These are phyloP conservation scores for Glaucomys volans DNA, from an alignment of 2,113 vertebrate species.

Conservation along the genomic window DNA sequence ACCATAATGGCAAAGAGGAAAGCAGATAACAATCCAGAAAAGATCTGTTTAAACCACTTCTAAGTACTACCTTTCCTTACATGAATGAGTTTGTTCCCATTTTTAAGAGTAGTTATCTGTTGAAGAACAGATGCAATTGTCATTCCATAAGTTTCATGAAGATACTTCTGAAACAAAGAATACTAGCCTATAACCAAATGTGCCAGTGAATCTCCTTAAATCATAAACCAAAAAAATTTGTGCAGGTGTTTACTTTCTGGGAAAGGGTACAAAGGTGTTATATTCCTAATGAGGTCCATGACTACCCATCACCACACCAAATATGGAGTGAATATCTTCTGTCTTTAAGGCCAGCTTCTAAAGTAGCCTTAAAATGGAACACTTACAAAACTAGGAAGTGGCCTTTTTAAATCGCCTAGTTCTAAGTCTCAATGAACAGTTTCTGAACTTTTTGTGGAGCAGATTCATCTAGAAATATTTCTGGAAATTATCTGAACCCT, in stretches of 20 bases:
- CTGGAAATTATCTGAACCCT: background rate
- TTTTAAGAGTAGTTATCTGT: too few relatives aligned
- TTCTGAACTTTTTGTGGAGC: background rate
- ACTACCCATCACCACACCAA: background rate
- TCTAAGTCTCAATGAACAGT: background rate
- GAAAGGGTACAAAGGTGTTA: background rate
- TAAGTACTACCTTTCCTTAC: background rate
- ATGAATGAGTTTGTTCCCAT: too few relatives aligned
- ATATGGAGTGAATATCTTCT: background rate
- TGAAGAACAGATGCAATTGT: too few relatives aligned
- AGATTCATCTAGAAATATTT: constrained; percentile 47
- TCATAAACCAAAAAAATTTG: background rate
- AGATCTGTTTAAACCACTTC: background rate
- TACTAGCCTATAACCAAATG: background rate
- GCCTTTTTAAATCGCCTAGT: background rate
- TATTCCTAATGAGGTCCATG: background rate
- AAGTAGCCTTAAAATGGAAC: background rate
- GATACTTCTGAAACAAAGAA: background rate
- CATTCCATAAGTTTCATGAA: too few relatives aligned
- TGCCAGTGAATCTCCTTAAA: background rate
- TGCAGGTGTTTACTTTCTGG: background rate
- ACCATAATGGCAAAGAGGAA: background rate
- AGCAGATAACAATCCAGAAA: background rate
- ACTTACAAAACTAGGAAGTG: background rate
- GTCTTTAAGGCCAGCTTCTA: constrained; percentile 24